Evolutionary conservation across 2,797 vertebrate genomes (phyloP).

Genomic region (Pterois miles): DNA sequence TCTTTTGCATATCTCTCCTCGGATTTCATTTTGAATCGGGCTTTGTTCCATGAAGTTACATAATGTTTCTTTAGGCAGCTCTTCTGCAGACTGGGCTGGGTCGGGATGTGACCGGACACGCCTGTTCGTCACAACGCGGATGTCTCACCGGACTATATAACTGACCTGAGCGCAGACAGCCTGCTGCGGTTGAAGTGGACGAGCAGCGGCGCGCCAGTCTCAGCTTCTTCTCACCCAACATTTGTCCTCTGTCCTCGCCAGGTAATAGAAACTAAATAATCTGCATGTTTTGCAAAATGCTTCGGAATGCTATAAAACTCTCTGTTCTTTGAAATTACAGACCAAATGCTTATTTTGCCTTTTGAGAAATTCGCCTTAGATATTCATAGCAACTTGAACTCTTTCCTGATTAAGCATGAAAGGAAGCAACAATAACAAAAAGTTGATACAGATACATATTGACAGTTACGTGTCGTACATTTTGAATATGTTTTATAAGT

Average conservation of each 20-base stretch:
- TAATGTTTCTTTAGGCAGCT: not conserved
- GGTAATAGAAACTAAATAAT: slow-evolving; percentile 38
- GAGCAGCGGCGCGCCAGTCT: slow-evolving; percentile 21
- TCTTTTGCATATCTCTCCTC: not conserved
- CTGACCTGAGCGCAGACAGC: not conserved
- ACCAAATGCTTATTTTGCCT: not conserved
- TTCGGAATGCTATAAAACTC: not conserved
- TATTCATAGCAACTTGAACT: not conserved
- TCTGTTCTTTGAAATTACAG: not conserved
- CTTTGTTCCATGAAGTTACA: not conserved
- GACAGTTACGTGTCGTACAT: not conserved
- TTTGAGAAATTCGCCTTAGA: not conserved
- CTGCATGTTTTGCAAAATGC: not conserved
- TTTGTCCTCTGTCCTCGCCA: slow-evolving; percentile 38
- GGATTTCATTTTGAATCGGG: accelerated
- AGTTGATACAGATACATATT: no score
- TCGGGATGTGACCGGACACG: slow-evolving; percentile 6
- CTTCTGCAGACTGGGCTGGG: not conserved
- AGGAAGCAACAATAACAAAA: not conserved
- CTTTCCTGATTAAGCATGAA: not conserved
- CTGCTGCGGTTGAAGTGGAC: slow-evolving; percentile 18
- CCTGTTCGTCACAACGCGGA: no score
- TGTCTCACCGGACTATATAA: slow-evolving; percentile 26
- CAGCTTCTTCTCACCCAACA: slow-evolving; percentile 8
- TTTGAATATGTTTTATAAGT: not conserved